Conservation (phyloP, 1,140 invertebrate species). For the Euglossa dilemma region DNA sequence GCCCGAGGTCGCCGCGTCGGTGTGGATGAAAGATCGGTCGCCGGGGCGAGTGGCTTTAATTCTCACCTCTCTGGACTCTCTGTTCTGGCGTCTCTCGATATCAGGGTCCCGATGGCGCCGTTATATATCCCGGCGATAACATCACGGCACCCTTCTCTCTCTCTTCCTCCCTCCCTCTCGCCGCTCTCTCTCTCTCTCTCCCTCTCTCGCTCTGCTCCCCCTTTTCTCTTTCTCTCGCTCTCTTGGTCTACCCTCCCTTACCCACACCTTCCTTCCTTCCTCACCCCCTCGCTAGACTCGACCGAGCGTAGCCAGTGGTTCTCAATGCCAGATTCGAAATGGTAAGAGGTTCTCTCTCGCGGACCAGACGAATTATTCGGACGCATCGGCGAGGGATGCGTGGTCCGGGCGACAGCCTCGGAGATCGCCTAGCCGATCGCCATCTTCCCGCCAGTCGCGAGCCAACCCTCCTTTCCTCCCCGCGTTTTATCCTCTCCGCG, state of each 20-base stretch:
- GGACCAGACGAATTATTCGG: slow-evolving; percentile 1
- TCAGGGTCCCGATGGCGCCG: slow-evolving; percentile 60
- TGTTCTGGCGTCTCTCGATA: slow-evolving; percentile 39
- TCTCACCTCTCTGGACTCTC: slow-evolving; percentile 55
- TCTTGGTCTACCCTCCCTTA: slow-evolving; percentile 50
- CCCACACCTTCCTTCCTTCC: slow-evolving; percentile 50
- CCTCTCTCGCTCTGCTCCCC: slow-evolving; percentile 46
- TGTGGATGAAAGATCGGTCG: slow-evolving; percentile 39
- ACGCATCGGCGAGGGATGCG: neutral
- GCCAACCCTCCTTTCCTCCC: no score
- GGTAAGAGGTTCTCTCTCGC: slow-evolving; percentile 22
- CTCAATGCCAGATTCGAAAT: slow-evolving; percentile 31
- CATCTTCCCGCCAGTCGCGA: no score
- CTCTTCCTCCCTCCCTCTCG: slow-evolving; percentile 47
- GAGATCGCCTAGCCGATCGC: no score
- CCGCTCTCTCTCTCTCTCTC: slow-evolving; percentile 27
- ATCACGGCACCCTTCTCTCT: slow-evolving; percentile 61
- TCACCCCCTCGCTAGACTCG: slow-evolving; percentile 56
- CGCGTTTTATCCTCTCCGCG: no score
- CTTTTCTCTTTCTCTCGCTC: slow-evolving; percentile 55
- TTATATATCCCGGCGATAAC: slow-evolving; percentile 63
- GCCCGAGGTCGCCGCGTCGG: neutral
- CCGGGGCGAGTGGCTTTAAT: slow-evolving; percentile 44
- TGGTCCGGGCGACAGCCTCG: neutral
- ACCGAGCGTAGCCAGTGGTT: slow-evolving; percentile 67